A percentile compares a stretch with the other conserved stretches of the same genome.
Evolutionary conservation across 2,113 vertebrate species (phyloP).

Genomic region (Campylomormyrus tamandua): DNA sequence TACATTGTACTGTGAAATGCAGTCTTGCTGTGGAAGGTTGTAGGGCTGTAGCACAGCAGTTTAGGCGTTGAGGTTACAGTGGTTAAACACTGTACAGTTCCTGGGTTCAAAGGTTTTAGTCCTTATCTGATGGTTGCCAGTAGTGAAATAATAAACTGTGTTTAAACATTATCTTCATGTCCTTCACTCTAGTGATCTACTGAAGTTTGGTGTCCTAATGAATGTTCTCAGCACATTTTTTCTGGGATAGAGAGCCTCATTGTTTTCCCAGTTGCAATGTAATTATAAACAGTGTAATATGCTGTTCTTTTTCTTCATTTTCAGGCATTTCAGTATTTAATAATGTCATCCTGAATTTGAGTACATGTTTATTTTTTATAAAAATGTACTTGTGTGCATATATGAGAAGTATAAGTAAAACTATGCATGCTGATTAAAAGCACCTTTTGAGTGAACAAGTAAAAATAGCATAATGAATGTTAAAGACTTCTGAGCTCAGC

Average conservation of each 20-base stretch:
- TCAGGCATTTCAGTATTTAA: neutral
- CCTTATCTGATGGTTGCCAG: neutral
- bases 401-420: neutral
- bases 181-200: neutral
- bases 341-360: neutral
- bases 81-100: neutral
- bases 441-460: neutral
- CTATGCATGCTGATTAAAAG: neutral
- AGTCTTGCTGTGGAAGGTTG: neutral
- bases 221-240: neutral
- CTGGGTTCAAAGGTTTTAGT: neutral
- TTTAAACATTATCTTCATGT: neutral
- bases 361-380: neutral
- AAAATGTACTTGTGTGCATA: neutral
- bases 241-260: neutral
- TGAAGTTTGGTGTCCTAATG: neutral
- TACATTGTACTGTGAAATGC: neutral
- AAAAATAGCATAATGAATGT: neutral
- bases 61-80: neutral
- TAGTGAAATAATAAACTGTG: neutral
- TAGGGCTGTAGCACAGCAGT: neutral
- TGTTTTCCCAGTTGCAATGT: neutral
- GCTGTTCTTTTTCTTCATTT: neutral
- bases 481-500: too few species aligned
- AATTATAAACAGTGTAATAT: neutral